Evolutionary conservation across 2,113 vertebrate species (phyloP), one percentile per base, ranked within the genome.

Genomic region (Gnathonemus echidnorhynchus): DNA sequence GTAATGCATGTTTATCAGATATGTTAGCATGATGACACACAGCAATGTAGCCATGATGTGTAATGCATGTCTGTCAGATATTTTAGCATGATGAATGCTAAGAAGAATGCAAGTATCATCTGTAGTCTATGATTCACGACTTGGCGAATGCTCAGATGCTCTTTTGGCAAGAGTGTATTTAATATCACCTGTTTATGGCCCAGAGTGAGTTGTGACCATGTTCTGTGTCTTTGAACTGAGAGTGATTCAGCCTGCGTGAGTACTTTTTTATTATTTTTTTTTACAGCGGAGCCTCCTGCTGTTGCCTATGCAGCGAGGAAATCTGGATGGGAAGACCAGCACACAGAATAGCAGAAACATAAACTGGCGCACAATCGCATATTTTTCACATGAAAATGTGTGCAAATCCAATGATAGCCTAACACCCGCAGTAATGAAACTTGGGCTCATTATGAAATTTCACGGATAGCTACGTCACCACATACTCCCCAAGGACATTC

Each of bases 141-240:
- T 80, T 80, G 74, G 74, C 31, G 0, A 35, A 80, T 19, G 74
- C 35, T 80, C 74, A 80, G 74, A 80, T 80, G 35, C 74, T 80
- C 74, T 80, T 80, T 80, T 80, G 74, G 74, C 74, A 35, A 80
- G 74, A 42, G 15, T 42, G 35, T 80, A 80, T 80, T 80, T 42
- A 80, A 80, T 80, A 80, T 80, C 74, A 80, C 74, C 74, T 80
- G 74, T 80, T 80, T 80, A 35, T 80, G 35, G 74, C 39, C 74
- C 62, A 70, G 62, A 70, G 62, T 70, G 62, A 70, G 62, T 70
- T 70, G 74, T 80, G 35, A 80, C 74, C 74, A 35, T 80, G 13
- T 80, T 80, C 15, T 80, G 35, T n/a, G 74, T 80, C 74, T 80
- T 80, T 80, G 31, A 42, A 80, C 74, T 80, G 11, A 5, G 31